These are phyloP conservation scores for Polypterus senegalus DNA, from an alignment of 2,113 vertebrate species.

Conservation along the genomic window DNA sequence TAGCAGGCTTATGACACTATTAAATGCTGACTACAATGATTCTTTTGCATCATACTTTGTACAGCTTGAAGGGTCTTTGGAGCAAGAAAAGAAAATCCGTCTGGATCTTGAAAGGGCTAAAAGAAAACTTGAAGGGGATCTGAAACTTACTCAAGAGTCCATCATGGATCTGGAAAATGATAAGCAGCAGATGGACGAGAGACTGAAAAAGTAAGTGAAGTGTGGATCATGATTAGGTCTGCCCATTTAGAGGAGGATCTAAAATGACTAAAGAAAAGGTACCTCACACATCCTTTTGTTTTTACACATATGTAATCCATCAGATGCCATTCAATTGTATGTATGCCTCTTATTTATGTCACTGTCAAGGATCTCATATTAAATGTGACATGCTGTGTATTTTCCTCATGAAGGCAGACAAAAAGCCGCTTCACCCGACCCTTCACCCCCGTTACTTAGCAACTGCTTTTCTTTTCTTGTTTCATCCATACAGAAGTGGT, in stretches of 20 bases:
- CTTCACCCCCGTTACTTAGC: too few species aligned
- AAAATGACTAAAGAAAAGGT: neutral
- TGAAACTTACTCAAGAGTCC: conserved; percentile 13
- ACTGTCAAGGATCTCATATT: too few species aligned
- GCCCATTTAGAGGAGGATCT: neutral
- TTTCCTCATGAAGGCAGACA: too few species aligned
- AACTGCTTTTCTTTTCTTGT: too few species aligned
- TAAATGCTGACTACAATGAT: neutral
- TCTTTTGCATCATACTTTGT: neutral
- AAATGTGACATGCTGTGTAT: too few species aligned
- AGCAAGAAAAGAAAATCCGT: conserved; percentile 12
- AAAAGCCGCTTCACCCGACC: too few species aligned
- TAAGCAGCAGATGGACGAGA: conserved; percentile 10
- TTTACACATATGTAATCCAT: too few species aligned
- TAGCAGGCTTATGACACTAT: neutral
- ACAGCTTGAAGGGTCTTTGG: conserved; percentile 14
- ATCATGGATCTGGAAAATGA: conserved; percentile 14
- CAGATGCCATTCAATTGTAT: too few species aligned
- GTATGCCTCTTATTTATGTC: too few species aligned
- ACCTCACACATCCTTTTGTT: neutral
- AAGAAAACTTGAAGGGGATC: conserved; percentile 12
- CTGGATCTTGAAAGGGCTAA: conserved; percentile 9
- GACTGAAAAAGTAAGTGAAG: conserved; percentile 7
- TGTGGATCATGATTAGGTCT: too few species aligned
- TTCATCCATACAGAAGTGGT: too few species aligned